Percentiles rank a stretch among this genome's conserved stretches.
Conservation (phyloP, 2,797 vertebrate genomes). For the Falco peregrinus region DNA sequence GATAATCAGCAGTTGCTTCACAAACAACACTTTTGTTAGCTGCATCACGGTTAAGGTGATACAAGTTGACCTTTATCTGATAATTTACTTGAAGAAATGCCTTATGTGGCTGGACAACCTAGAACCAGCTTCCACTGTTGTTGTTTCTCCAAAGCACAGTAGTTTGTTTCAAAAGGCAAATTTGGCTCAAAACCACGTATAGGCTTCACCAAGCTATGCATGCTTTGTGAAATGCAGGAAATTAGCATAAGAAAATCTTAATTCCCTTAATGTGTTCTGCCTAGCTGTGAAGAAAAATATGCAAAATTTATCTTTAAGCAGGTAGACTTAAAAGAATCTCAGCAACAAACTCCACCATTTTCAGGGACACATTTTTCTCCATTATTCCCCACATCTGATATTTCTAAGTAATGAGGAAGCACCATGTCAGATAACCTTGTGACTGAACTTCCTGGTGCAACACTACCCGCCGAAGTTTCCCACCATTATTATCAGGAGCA, state of each 20-base stretch:
- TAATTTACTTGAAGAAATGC: neutral
- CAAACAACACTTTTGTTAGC: slow-evolving; percentile 19
- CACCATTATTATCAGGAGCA: neutral
- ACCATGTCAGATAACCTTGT: neutral
- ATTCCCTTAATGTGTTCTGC: neutral
- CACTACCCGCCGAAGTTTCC: neutral
- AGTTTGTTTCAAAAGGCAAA: neutral
- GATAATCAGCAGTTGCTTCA: slow-evolving; percentile 54
- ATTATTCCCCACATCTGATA: neutral
- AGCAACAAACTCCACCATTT: neutral
- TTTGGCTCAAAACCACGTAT: neutral
- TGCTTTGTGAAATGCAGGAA: neutral
- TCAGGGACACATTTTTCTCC: neutral
- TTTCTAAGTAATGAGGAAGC: neutral
- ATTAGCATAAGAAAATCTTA: neutral
- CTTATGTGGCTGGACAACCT: neutral
- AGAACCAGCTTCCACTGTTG: neutral
- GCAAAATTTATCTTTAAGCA: neutral
- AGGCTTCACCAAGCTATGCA: rapidly evolving
- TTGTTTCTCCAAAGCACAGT: neutral
- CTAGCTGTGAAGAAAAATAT: neutral
- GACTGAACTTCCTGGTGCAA: neutral
- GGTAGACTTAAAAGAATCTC: neutral
- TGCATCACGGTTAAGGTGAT: neutral
- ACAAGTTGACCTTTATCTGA: neutral